Evolutionary conservation across 2,888 invertebrate genomes (phyloP).

Genomic region (Drosophila algonquin): DNA sequence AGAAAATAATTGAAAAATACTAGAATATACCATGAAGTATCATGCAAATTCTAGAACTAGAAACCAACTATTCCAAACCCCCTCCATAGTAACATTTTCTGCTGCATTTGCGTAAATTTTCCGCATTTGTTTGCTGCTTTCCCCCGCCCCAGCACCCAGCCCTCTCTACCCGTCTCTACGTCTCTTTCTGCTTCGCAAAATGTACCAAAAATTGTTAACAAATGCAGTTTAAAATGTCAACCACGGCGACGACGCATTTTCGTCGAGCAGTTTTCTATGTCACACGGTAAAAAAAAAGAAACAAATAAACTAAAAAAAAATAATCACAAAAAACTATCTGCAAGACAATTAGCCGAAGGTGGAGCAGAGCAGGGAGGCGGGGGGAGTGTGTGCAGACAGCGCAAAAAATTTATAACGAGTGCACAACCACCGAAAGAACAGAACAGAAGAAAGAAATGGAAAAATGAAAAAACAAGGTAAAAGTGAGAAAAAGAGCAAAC

Average conservation of each 20-base stretch:
- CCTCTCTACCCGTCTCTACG: neutral
- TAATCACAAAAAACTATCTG: slow-evolving; percentile 36
- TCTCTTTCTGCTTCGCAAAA: slow-evolving; percentile 42
- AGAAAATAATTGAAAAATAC: too few species aligned
- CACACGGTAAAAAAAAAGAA: slow-evolving; percentile 52
- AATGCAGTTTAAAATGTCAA: slow-evolving; percentile 78
- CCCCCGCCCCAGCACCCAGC: neutral
- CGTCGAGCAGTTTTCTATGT: slow-evolving; percentile 64
- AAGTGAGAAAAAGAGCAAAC: slow-evolving; percentile 69
- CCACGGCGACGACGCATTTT: slow-evolving; percentile 68
- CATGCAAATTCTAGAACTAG: neutral
- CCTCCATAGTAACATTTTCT: neutral
- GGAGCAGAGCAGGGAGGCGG: neutral
- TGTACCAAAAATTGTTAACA: slow-evolving; percentile 75
- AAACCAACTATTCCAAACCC: neutral
- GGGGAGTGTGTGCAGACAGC: slow-evolving; percentile 14
- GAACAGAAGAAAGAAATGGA: slow-evolving; percentile 18
- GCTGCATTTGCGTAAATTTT: slow-evolving; percentile 26
- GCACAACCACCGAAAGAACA: slow-evolving; percentile 33
- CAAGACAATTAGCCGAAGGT: slow-evolving; percentile 42
- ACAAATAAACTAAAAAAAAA: slow-evolving; percentile 4
- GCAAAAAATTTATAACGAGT: slow-evolving; percentile 38
- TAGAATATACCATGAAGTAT: too few species aligned
- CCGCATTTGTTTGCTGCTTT: slow-evolving; percentile 33
- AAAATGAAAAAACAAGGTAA: slow-evolving; percentile 14